Conservation (phyloP, 2,888 invertebrate species). For the Deilephila porcellus region DNA sequence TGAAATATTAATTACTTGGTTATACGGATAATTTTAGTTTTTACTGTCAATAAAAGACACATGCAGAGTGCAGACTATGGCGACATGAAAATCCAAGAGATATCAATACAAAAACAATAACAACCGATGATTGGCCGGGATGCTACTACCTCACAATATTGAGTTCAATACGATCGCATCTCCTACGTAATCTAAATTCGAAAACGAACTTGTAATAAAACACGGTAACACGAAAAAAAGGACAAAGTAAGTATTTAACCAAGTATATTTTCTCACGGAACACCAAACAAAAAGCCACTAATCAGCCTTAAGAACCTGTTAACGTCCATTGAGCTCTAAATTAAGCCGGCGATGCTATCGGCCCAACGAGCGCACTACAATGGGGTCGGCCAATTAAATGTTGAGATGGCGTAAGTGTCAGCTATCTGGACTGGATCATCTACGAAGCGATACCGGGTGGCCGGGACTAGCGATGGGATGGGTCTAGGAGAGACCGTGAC, state of each 20-base stretch:
- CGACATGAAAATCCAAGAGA: too few relatives aligned
- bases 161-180: not conserved
- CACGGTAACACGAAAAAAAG: too few relatives aligned
- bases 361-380: constrained; percentile 28
- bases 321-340: constrained; percentile 29
- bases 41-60: too few relatives aligned
- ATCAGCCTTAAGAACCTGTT: constrained; percentile 28
- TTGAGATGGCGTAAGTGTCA: constrained; percentile 35
- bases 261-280: constrained; percentile 21
- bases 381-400: constrained; percentile 43
- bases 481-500: not conserved
- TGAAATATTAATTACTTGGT: too few relatives aligned
- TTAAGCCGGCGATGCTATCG: constrained; percentile 26
- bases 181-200: too few relatives aligned
- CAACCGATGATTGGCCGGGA: too few relatives aligned
- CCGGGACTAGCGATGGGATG: constrained; percentile 18
- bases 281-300: constrained; percentile 15
- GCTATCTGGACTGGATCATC: constrained; percentile 34
- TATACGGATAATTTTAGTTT: too few relatives aligned
- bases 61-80: too few relatives aligned
- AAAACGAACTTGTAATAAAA: too few relatives aligned
- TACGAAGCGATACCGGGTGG: constrained; percentile 18
- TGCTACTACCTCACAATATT: too few relatives aligned
- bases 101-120: too few relatives aligned
- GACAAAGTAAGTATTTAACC: not conserved